phyloP scores from a whole-genome alignment of 2,797 vertebrate species.

The Anabas testudineus region DNA sequence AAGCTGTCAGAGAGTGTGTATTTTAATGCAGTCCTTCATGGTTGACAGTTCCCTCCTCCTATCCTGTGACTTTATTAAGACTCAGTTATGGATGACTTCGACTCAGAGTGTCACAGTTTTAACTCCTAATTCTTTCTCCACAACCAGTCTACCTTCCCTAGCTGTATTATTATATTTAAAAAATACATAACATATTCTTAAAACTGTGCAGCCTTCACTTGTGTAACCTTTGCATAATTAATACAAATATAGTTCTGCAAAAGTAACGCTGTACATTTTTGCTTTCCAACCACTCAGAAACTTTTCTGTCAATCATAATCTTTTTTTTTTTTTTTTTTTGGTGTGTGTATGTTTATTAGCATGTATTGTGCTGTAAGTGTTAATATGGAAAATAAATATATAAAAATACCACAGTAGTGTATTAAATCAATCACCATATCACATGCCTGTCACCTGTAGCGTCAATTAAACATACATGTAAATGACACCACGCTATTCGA shows the following conservation, averaged over 20 bases:
- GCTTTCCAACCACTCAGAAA: no score
- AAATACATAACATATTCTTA: neutral
- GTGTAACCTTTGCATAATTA: neutral
- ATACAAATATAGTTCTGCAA: neutral
- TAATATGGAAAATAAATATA: no score
- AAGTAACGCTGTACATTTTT: no score
- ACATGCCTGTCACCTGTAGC: no score
- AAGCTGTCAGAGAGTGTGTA: slow-evolving; percentile 38
- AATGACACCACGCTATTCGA: no score
- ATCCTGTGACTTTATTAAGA: slow-evolving; percentile 59
- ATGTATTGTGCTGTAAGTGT: no score
- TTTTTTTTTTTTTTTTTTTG: no score
- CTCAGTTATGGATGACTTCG: slow-evolving; percentile 48
- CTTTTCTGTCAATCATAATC: no score
- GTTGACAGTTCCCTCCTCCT: slow-evolving; percentile 56
- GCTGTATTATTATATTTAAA: neutral
- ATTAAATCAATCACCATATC: no score
- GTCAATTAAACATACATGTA: no score
- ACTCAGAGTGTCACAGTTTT: slow-evolving; percentile 19
- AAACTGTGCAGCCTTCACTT: neutral
- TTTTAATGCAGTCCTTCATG: slow-evolving; percentile 70
- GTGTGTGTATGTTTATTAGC: no score
- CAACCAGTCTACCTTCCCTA: neutral
- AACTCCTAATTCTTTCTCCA: slow-evolving; percentile 6
- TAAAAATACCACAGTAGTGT: no score